These are phyloP conservation scores for Eupithecia subfuscata DNA, from an alignment of 2,888 invertebrate genomes.

Conservation along the genomic window DNA sequence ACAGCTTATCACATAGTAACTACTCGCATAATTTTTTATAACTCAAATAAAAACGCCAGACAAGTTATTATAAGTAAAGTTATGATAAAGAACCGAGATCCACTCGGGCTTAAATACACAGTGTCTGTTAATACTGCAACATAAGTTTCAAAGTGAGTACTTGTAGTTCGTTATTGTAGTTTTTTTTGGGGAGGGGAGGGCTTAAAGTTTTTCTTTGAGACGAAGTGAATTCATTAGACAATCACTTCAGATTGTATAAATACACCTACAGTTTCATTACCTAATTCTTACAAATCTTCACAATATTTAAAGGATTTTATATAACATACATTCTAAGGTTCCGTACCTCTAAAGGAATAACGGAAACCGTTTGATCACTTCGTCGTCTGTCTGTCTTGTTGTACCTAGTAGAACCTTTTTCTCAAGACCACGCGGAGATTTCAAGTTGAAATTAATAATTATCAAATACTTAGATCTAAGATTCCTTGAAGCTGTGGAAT, in stretches of 20 bases:
- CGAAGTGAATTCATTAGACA: background rate
- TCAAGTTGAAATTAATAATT: too few relatives aligned
- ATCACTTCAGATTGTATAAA: background rate
- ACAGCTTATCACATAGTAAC: background rate
- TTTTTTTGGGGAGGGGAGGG: background rate
- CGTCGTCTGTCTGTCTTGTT: too few relatives aligned
- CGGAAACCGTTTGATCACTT: too few relatives aligned
- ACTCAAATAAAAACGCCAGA: conserved; percentile 24
- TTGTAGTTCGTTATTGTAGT: background rate
- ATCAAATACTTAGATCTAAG: too few relatives aligned
- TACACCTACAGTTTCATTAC: background rate
- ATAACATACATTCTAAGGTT: background rate
- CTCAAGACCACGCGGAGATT: too few relatives aligned
- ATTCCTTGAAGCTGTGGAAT: too few relatives aligned
- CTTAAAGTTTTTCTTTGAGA: background rate
- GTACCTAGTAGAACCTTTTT: too few relatives aligned
- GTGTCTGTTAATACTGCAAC: background rate
- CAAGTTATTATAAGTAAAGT: conserved; percentile 20
- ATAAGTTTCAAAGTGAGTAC: background rate
- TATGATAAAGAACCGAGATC: conserved; percentile 16
- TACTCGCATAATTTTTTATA: conserved; percentile 17
- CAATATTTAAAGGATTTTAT: background rate
- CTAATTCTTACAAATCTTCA: background rate
- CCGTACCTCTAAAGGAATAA: background rate
- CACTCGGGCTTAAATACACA: conserved; percentile 1